phyloP scores from a whole-genome alignment of 2,113 vertebrate genomes.

The Noctilio leporinus region DNA sequence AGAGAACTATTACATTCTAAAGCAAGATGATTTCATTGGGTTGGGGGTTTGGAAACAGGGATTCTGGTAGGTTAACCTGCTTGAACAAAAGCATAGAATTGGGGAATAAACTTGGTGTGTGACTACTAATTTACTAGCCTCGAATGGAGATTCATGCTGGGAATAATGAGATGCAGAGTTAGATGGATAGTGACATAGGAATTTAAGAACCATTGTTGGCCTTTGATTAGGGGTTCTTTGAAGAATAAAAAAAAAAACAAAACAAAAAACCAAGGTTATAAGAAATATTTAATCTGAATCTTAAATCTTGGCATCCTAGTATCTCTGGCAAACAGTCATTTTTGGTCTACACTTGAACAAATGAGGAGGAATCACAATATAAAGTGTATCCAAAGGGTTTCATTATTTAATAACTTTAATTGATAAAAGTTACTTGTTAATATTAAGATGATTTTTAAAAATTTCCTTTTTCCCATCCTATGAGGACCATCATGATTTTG shows the following conservation, averaged over 20 bases:
- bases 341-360: not conserved
- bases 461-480: not conserved
- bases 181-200: not conserved
- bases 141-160: not conserved
- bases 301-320: not conserved
- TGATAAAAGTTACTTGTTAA: not conserved
- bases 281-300: not conserved
- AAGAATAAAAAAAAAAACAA: not conserved
- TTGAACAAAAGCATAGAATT: not conserved
- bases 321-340: not conserved
- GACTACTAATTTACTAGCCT: not conserved
- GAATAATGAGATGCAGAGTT: not conserved
- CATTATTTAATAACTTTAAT: not conserved
- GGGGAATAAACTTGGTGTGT: not conserved
- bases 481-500: not conserved
- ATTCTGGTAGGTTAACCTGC: not conserved
- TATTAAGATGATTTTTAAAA: not conserved
- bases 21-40: not conserved
- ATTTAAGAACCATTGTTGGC: not conserved
- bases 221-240: not conserved
- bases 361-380: not conserved
- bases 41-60: not conserved
- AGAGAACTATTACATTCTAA: not conserved
- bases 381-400: not conserved
- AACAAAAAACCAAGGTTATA: not conserved